These are phyloP conservation scores for Marmota monax DNA, from an alignment of 2,113 vertebrate species.

Conservation along the genomic window DNA sequence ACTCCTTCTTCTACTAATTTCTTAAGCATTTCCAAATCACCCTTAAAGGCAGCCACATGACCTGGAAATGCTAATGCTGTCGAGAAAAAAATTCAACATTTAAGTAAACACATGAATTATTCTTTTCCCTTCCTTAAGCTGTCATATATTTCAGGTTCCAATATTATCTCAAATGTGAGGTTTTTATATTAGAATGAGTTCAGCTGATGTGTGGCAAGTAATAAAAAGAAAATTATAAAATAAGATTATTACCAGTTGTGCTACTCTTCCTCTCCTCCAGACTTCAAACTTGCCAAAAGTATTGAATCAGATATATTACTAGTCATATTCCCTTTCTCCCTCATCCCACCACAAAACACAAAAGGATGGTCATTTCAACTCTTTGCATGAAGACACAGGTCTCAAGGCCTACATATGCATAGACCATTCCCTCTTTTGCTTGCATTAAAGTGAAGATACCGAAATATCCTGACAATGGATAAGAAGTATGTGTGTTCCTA, in stretches of 20 bases:
- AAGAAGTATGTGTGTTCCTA: background rate
- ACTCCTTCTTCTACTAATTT: constrained; percentile 87
- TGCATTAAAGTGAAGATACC: background rate
- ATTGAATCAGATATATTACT: constrained; percentile 1
- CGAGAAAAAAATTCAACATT: constrained; percentile 62
- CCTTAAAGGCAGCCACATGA: constrained; percentile 87
- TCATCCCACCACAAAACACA: constrained; percentile 30
- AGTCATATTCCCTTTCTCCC: background rate
- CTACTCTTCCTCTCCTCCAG: background rate
- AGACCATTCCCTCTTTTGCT: background rate
- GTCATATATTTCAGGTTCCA: constrained; percentile 38
- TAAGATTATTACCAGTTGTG: background rate
- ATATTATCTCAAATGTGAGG: background rate
- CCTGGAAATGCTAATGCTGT: constrained; percentile 90
- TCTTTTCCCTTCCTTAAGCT: constrained; percentile 22
- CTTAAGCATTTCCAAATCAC: constrained; percentile 87
- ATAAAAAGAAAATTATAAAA: constrained; percentile 60
- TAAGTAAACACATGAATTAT: background rate
- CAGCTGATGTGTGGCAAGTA: constrained; percentile 23
- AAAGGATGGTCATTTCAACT: background rate
- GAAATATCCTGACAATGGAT: background rate
- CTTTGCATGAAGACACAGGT: background rate
- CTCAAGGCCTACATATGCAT: background rate
- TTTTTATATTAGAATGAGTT: constrained; percentile 15
- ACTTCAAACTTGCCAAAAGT: constrained; percentile 22